Evolutionary conservation across 1,140 invertebrate genomes (phyloP), one percentile per base, ranked within the genome.

Genomic region (Eumaeus atala): DNA sequence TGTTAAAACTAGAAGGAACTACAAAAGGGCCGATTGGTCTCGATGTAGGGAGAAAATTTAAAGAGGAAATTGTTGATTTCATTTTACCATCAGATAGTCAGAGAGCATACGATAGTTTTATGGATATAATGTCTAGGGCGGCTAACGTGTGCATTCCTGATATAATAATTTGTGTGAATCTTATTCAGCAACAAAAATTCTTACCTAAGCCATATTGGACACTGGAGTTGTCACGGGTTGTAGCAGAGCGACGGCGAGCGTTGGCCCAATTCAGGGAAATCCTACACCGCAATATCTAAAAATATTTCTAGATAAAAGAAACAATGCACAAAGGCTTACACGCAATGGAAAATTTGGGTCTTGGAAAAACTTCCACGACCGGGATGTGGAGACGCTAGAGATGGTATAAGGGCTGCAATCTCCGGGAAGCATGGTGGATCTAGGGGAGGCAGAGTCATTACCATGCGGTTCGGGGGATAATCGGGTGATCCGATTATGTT

Each of bases 1-100:
- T 5, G 40, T 50, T 21, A 56, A 28, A 18, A 57, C 51, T 42
- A 62, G 50, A 54, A 16, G 64, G 36, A 70, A 70, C 55, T 66
- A 40, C 44, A 61, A 55, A 36, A 44, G 40, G 40, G 64, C 59
- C 3, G 37, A 70, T 36, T 70, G 64, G 64, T 38, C 28, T 12
- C 54, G 21, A 18, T 50, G 62, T 62, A 18, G 48, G 53, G 56
- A 21, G 51, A 10, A 7, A 49, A 9, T 35, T 51, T 21, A 37
- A 16, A 6, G 10, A 9, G 8, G 9, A 56, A 10, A 38, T 48
- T 40, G 10, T 18, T 17, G 16, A 40, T 4, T 9, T 42, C 5
- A 18, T 8, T 16, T 16, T 40, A 4, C 9, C 36, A 9, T 14
- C 1, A n/a, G 49, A 34, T 12, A n/a, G 61, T 16, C 64, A 70